Evolutionary conservation across 2,113 vertebrate genomes (phyloP).

Genomic region (Labeo rohita): DNA sequence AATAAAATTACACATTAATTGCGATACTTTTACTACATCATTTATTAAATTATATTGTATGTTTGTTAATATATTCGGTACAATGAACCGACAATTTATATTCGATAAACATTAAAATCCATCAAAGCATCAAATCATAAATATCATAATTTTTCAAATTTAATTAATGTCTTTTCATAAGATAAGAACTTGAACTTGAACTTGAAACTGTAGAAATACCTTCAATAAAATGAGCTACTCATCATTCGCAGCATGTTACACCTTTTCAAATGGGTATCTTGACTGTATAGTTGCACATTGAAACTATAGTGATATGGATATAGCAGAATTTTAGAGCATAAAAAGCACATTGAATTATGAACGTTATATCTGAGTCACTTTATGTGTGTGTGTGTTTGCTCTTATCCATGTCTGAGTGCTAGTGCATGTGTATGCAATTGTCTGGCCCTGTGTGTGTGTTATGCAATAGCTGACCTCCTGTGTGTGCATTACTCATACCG

Average conservation of each 20-base stretch:
- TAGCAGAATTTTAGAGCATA: neutral
- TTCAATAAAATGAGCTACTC: neutral
- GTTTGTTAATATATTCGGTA: neutral
- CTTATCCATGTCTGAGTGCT: neutral
- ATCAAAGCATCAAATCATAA: neutral
- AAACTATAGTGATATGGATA: neutral
- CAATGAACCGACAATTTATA: neutral
- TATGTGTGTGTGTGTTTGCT: neutral
- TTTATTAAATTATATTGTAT: neutral
- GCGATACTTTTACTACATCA: neutral
- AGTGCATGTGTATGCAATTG: slow-evolving; percentile 27
- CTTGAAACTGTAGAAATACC: too few species aligned
- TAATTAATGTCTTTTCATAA: neutral
- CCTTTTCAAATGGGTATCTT: neutral
- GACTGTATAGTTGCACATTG: neutral
- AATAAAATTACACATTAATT: too few species aligned
- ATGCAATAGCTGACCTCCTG: slow-evolving; percentile 40
- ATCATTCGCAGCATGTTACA: neutral
- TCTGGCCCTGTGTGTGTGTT: neutral
- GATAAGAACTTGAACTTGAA: neutral
- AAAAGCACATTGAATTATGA: neutral
- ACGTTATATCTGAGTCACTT: neutral
- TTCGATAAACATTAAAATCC: neutral
- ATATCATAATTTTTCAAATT: neutral
- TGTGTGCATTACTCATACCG: slow-evolving; percentile 49